These are phyloP conservation scores for Macrotus californicus DNA, from an alignment of 2,113 vertebrate species.

Conservation along the genomic window DNA sequence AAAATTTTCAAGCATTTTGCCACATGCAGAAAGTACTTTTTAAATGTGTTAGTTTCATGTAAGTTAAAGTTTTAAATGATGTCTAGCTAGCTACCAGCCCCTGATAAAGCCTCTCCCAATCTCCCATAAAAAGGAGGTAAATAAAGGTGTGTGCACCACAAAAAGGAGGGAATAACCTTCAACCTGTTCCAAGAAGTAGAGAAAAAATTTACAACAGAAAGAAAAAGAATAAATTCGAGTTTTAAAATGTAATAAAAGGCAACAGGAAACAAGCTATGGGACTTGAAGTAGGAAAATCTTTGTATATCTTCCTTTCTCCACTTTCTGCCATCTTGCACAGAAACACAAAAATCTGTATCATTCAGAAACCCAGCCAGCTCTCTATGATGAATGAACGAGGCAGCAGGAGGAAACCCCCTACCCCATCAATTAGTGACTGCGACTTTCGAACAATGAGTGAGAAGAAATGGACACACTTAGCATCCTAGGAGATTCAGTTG, in stretches of 20 bases:
- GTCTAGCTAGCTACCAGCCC: neutral
- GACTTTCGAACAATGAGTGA: neutral
- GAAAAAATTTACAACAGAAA: neutral
- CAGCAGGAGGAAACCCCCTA: neutral
- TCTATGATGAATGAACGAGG: neutral
- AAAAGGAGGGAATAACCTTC: neutral
- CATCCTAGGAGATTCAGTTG: neutral
- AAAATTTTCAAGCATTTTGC: constrained; percentile 35
- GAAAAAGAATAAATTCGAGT: neutral
- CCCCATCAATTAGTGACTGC: neutral
- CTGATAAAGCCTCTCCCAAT: neutral
- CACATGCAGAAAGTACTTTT: neutral
- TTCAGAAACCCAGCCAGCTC: neutral
- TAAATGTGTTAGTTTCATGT: neutral
- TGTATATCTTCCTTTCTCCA: neutral
- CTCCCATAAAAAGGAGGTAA: neutral
- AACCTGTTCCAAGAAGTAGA: neutral
- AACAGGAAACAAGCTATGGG: neutral
- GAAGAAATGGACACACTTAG: neutral
- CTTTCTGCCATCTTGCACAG: neutral
- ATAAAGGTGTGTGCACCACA: neutral
- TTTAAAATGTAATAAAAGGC: neutral
- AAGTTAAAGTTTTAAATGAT: constrained; percentile 31
- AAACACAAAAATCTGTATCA: neutral
- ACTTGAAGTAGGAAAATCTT: neutral